Evolutionary conservation across 2,888 invertebrate genomes (phyloP).

Genomic region (Heliconius charithonia): DNA sequence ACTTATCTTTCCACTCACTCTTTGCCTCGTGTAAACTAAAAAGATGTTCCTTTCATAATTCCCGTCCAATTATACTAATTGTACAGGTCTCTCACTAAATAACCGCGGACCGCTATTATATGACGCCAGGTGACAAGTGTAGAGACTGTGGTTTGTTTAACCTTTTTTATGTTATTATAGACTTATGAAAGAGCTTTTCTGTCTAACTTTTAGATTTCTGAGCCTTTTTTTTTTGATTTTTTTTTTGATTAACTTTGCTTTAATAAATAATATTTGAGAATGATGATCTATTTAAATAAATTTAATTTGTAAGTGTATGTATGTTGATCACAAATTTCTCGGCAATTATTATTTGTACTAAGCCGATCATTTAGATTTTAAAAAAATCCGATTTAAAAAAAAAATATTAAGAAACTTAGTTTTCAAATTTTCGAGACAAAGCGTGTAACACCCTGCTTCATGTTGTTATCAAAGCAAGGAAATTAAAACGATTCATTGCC

Average conservation of each 20-base stretch:
- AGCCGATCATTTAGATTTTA: background rate
- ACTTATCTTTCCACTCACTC: too few species aligned
- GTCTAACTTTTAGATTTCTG: background rate
- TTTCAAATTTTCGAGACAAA: too few species aligned
- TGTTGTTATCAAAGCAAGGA: background rate
- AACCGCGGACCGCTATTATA: slow-evolving; percentile 9
- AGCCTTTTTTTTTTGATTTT: background rate
- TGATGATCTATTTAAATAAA: background rate
- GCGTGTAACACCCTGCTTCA: too few species aligned
- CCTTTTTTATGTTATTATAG: slow-evolving; percentile 1
- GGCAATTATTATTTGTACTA: background rate
- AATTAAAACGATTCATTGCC: background rate
- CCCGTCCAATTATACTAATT: slow-evolving; percentile 22
- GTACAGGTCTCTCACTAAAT: slow-evolving; percentile 19
- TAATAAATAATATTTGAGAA: background rate
- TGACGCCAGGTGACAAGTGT: slow-evolving; percentile 26
- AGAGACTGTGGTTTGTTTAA: background rate
- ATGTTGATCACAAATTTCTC: background rate
- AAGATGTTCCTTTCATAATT: slow-evolving; percentile 21
- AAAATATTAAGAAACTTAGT: background rate
- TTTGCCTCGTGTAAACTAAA: background rate
- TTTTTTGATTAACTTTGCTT: too few species aligned
- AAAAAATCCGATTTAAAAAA: background rate
- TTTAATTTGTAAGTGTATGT: background rate
- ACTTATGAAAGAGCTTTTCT: background rate